phyloP scores from a whole-genome alignment of 2,113 vertebrate genomes.

The Balaenoptera acutorostrata region DNA sequence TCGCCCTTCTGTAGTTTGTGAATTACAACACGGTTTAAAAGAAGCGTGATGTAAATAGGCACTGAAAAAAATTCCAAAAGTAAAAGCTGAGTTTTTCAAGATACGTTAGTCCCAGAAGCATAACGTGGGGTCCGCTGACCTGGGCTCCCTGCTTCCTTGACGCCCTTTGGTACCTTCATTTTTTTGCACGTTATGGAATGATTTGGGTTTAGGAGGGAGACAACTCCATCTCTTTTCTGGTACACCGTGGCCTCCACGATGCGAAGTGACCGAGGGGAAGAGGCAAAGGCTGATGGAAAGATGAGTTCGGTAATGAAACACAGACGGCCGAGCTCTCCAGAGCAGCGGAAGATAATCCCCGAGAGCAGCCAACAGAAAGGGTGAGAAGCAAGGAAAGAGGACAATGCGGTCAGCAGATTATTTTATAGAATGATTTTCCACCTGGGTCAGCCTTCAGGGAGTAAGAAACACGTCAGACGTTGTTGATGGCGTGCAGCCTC shows the following conservation, averaged over 20 bases:
- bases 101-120: neutral
- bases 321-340: neutral
- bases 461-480: neutral
- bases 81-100: neutral
- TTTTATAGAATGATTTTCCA: conserved; percentile 33
- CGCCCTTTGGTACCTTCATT: neutral
- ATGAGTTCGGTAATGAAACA: neutral
- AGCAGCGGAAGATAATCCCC: neutral
- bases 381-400: neutral
- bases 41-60: neutral
- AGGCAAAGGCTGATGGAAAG: neutral
- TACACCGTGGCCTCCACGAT: neutral
- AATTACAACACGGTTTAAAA: neutral
- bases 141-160: neutral
- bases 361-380: neutral
- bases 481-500: neutral
- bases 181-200: neutral
- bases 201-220: neutral
- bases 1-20: neutral
- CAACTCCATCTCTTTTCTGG: neutral
- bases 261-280: neutral
- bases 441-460: neutral
- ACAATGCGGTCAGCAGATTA: neutral
- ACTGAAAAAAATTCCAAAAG: neutral
- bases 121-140: neutral